Conservation (phyloP, 2,797 vertebrate genomes). For the Halcyon leucocephala region DNA sequence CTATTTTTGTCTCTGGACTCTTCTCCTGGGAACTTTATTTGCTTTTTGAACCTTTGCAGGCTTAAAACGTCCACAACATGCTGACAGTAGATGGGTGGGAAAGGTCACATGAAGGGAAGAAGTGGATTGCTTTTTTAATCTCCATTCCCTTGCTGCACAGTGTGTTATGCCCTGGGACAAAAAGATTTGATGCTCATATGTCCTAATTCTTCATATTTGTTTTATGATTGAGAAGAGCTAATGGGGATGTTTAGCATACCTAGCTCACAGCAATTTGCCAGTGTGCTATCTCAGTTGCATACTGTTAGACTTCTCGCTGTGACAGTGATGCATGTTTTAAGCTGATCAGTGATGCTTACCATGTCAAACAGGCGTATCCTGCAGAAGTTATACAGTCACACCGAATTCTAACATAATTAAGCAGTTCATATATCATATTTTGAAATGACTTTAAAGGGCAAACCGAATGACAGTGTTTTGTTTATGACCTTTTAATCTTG, state of each 20-base stretch:
- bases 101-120: neutral
- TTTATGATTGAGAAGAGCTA: neutral
- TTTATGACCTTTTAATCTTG: constrained; percentile 64
- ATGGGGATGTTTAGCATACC: neutral
- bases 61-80: neutral
- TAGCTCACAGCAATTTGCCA: neutral
- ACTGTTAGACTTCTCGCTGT: neutral
- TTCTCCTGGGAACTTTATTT: neutral
- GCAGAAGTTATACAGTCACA: neutral
- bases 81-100: neutral
- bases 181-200: neutral
- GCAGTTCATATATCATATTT: neutral
- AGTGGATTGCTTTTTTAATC: rapidly evolving
- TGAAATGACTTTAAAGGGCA: constrained; percentile 19
- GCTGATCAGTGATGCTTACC: constrained; percentile 1
- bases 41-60: neutral
- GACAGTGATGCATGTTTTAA: neutral
- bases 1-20: neutral
- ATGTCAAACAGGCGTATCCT: neutral
- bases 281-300: neutral
- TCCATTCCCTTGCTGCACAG: neutral
- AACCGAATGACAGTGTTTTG: constrained; percentile 3
- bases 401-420: constrained; percentile 7
- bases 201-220: neutral
- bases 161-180: neutral